Evolutionary conservation across 2,797 vertebrate genomes (phyloP).

Genomic region (Acropternis orthonyx): DNA sequence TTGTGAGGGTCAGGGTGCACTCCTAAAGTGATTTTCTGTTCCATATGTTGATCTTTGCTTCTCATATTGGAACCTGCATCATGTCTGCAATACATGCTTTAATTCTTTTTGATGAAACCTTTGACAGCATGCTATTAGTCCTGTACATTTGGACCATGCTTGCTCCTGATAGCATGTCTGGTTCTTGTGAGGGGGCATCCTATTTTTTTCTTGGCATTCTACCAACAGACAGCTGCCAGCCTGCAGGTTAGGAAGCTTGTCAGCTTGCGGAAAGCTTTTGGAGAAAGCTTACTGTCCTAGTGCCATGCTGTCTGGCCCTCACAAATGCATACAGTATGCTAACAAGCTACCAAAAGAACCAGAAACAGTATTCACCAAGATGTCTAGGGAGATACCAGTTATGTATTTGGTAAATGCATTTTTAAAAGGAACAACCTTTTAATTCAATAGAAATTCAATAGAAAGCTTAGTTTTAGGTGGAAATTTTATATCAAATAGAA

Average conservation of each 20-base stretch:
- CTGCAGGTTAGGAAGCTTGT: background rate
- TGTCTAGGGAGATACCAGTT: background rate
- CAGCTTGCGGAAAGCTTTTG: conserved; percentile 3
- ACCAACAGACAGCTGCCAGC: background rate
- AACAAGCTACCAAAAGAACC: background rate
- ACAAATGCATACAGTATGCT: background rate
- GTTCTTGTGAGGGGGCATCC: background rate
- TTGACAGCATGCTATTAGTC: background rate
- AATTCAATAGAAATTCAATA: background rate
- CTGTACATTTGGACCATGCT: background rate
- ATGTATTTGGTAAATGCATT: background rate
- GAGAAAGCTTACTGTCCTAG: background rate
- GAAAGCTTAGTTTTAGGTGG: background rate
- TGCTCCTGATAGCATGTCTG: background rate
- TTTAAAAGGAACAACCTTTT: background rate
- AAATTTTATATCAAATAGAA: background rate
- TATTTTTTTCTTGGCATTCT: background rate
- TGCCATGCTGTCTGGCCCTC: background rate
- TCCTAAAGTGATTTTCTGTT: background rate
- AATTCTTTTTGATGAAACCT: background rate
- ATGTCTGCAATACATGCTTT: background rate
- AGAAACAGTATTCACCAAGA: background rate
- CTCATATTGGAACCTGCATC: background rate
- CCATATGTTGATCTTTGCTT: background rate
- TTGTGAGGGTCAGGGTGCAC: background rate